Evolutionary conservation across 1,140 invertebrate species (phyloP).

Genomic region (Ridgeia piscesae): DNA sequence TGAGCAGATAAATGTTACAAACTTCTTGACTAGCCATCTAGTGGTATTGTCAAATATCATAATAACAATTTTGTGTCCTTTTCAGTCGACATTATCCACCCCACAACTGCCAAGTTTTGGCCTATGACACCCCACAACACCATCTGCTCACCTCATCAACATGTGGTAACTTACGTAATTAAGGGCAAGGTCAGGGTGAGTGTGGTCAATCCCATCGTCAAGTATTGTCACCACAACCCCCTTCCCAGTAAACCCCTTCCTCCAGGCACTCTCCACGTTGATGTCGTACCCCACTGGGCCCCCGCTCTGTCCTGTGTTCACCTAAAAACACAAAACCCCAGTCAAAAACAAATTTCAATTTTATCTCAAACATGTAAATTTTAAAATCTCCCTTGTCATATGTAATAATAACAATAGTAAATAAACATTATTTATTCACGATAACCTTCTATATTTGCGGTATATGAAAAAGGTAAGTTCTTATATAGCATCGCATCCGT

Average conservation of each 20-base stretch:
- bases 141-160: background rate
- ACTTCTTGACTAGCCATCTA: too few species aligned
- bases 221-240: constrained; percentile 55
- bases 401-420: too few species aligned
- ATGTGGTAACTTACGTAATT: constrained; percentile 56
- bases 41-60: too few species aligned
- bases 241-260: constrained; percentile 52
- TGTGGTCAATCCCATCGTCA: constrained; percentile 59
- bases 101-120: too few species aligned
- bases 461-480: too few species aligned
- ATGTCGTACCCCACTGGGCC: constrained; percentile 52
- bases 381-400: too few species aligned
- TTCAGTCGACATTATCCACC: background rate
- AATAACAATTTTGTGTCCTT: background rate
- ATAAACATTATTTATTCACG: too few species aligned
- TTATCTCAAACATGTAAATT: background rate
- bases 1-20: too few species aligned
- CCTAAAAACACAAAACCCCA: constrained; percentile 37
- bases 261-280: constrained; percentile 57
- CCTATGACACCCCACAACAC: too few species aligned
- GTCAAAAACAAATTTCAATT: background rate
- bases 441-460: too few species aligned
- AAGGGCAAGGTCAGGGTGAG: constrained; percentile 54
- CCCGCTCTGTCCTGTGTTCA: constrained; percentile 51
- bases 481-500: too few species aligned